These are phyloP conservation scores for Pedetes capensis DNA, from an alignment of 2,113 vertebrate genomes.

Conservation along the genomic window DNA sequence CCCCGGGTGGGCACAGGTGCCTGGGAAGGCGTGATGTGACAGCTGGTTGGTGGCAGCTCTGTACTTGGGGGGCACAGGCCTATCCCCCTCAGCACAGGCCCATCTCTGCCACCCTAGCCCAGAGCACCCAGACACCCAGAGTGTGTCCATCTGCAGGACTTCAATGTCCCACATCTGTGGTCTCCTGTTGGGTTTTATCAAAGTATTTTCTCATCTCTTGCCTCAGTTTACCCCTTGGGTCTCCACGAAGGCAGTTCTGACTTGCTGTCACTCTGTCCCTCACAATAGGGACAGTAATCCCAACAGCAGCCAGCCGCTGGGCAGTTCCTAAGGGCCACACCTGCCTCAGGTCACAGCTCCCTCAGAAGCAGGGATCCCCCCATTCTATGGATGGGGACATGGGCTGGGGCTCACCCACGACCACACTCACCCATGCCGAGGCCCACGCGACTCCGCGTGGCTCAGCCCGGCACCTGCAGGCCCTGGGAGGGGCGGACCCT, in stretches of 20 bases:
- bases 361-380: background rate
- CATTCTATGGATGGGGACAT: background rate
- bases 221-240: background rate
- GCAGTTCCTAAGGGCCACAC: background rate
- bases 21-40: rapidly evolving
- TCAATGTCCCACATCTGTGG: too few relatives aligned
- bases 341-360: rapidly evolving
- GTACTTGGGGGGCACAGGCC: rapidly evolving
- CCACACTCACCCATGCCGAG: rapidly evolving
- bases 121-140: rapidly evolving
- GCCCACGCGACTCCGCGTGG: too few relatives aligned
- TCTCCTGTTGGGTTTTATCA: too few relatives aligned
- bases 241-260: background rate
- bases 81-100: rapidly evolving
- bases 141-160: too few relatives aligned
- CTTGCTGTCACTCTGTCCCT: rapidly evolving
- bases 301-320: too few relatives aligned
- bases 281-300: rapidly evolving
- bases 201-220: background rate
- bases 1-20: rapidly evolving
- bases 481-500: background rate
- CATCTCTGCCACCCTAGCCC: background rate
- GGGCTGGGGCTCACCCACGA: background rate
- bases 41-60: background rate
- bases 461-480: rapidly evolving